Conservation (phyloP, 2,888 invertebrate species). For the Incurvaria masculella region DNA sequence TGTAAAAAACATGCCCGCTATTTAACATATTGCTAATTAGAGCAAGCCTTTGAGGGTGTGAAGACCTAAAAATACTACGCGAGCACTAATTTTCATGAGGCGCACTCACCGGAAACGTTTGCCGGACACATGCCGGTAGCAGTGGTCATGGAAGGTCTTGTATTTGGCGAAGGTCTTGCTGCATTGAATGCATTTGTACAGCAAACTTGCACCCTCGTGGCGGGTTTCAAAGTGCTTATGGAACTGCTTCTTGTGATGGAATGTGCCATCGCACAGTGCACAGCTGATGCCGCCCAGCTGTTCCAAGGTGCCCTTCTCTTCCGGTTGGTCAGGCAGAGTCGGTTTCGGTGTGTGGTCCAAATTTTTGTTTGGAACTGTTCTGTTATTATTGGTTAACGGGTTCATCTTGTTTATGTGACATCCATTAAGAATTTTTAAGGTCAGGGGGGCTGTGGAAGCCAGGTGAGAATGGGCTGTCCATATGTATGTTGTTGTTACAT, state of each 20-base stretch:
- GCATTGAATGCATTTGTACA: constrained; percentile 58
- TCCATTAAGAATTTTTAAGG: not conserved
- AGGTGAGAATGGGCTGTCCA: constrained; percentile 19
- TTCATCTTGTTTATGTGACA: not conserved
- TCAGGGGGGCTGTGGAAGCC: not conserved
- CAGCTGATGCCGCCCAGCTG: constrained; percentile 55
- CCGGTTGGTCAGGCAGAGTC: constrained; percentile 15
- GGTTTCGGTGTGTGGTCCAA: not conserved
- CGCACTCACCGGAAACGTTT: constrained; percentile 30
- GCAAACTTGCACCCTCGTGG: constrained; percentile 33
- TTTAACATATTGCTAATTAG: too few relatives aligned
- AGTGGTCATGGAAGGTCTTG: constrained; percentile 50
- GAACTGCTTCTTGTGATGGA: constrained; percentile 47
- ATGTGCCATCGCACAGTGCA: constrained; percentile 50
- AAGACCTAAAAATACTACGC: not conserved
- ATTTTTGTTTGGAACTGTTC: not conserved
- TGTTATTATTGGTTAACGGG: not conserved
- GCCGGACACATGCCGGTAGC: constrained; percentile 51
- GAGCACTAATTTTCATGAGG: not conserved
- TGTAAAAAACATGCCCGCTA: too few relatives aligned
- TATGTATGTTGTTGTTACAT: not conserved
- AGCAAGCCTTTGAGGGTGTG: too few relatives aligned
- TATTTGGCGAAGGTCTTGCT: constrained; percentile 54
- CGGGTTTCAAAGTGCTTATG: constrained; percentile 48
- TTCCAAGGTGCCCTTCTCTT: constrained; percentile 40